These are phyloP conservation scores for Murina feae DNA, from an alignment of 2,113 vertebrate species.

Conservation along the genomic window DNA sequence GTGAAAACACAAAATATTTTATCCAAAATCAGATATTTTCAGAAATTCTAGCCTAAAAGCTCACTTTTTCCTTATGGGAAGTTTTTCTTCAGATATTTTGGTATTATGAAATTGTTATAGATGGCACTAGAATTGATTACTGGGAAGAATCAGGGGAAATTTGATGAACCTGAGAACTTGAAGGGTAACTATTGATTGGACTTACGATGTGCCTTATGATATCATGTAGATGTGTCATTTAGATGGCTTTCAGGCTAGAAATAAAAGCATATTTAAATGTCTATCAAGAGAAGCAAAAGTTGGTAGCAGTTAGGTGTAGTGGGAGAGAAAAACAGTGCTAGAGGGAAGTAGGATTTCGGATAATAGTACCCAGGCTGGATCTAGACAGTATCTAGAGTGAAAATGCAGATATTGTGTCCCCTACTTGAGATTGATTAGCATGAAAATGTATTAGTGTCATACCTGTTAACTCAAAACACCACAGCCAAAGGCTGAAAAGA, in stretches of 20 bases:
- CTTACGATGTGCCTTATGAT: not conserved
- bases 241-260: not conserved
- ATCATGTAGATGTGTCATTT: not conserved
- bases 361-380: not conserved
- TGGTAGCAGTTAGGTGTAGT: not conserved
- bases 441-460: not conserved
- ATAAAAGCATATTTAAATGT: not conserved
- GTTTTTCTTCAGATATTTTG: constrained; percentile 43
- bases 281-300: not conserved
- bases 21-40: constrained; percentile 49
- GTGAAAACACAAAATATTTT: not conserved
- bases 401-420: not conserved
- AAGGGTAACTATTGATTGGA: not conserved
- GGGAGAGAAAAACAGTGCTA: not conserved
- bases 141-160: not conserved
- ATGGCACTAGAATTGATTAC: not conserved
- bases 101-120: constrained; percentile 26
- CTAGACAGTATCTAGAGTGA: not conserved
- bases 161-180: not conserved
- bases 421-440: not conserved
- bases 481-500: not conserved
- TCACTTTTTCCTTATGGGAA: not conserved
- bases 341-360: not conserved
- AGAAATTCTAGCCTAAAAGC: constrained; percentile 42
- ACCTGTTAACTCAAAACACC: not conserved